These are phyloP conservation scores for Rhynchophorus ferrugineus DNA, from an alignment of 1,140 invertebrate species.

Conservation along the genomic window DNA sequence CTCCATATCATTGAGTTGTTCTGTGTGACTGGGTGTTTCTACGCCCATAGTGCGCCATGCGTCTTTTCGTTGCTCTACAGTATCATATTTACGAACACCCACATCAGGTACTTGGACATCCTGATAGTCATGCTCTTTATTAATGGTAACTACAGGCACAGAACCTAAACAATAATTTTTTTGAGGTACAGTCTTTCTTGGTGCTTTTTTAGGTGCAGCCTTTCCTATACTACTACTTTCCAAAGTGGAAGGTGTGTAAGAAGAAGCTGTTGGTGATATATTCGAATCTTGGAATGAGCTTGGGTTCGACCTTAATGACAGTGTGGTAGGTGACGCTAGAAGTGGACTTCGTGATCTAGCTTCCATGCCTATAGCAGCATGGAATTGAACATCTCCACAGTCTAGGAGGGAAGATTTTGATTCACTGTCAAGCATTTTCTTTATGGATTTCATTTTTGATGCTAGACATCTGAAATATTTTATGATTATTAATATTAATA, in stretches of 20 bases:
- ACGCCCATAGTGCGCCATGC: constrained; percentile 71
- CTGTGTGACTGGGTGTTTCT: constrained; percentile 57
- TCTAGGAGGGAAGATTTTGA: constrained; percentile 55
- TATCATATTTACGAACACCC: constrained; percentile 50
- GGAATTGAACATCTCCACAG: constrained; percentile 65
- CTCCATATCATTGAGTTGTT: constrained; percentile 41
- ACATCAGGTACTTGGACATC: constrained; percentile 19
- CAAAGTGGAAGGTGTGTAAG: constrained; percentile 23
- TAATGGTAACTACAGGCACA: not conserved
- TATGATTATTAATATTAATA: not conserved
- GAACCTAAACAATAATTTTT: constrained; percentile 35
- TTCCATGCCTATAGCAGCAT: constrained; percentile 63
- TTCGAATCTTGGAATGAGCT: constrained; percentile 45
- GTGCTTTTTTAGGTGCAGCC: constrained; percentile 46
- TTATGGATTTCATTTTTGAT: constrained; percentile 77
- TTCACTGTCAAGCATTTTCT: constrained; percentile 64
- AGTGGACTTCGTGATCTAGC: constrained; percentile 62
- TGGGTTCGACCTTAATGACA: constrained; percentile 10
- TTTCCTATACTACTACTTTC: constrained; percentile 6
- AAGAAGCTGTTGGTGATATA: constrained; percentile 9
- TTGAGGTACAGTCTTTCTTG: constrained; percentile 48
- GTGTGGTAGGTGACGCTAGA: constrained; percentile 55
- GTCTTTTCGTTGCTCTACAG: constrained; percentile 60
- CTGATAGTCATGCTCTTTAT: constrained; percentile 2
- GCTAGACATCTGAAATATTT: constrained; percentile 53